These are phyloP conservation scores for Bucorvus abyssinicus DNA, from an alignment of 2,797 vertebrate species.

Conservation along the genomic window DNA sequence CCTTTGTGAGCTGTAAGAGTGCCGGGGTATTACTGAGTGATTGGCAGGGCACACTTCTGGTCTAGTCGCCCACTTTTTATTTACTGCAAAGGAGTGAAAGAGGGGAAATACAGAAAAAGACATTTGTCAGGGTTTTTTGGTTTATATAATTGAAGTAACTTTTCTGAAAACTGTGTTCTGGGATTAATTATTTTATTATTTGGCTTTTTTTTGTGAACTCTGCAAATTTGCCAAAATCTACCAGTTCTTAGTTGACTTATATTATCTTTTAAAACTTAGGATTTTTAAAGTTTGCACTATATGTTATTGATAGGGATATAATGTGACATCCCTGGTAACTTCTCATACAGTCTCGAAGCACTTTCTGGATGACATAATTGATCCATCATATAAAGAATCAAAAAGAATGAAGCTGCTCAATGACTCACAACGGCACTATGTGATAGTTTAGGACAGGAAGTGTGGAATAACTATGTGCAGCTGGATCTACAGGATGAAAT, in stretches of 20 bases:
- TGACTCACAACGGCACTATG: constrained; percentile 26
- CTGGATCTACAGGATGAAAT: constrained; percentile 65
- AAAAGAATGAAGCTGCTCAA: constrained; percentile 18
- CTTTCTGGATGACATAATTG: constrained; percentile 12
- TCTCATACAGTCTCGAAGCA: background rate
- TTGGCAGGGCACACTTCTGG: background rate
- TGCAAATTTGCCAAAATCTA: background rate
- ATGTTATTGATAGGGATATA: background rate
- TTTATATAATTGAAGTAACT: background rate
- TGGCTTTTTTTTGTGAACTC: background rate
- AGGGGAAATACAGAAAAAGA: background rate
- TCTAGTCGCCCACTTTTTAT: background rate
- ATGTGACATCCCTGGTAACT: background rate
- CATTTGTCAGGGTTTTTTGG: background rate
- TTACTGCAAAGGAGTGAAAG: background rate
- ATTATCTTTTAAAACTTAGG: background rate
- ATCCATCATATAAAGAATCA: constrained; percentile 23
- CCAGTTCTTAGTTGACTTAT: background rate
- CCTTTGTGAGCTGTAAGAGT: background rate
- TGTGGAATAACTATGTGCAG: constrained; percentile 61
- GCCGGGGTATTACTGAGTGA: background rate
- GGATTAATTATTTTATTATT: constrained; percentile 9
- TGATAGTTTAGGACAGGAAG: constrained; percentile 63
- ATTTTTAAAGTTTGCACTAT: background rate
- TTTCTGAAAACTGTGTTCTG: background rate